Evolutionary conservation across 2,113 vertebrate genomes (phyloP).

Genomic region (Perca fluviatilis): DNA sequence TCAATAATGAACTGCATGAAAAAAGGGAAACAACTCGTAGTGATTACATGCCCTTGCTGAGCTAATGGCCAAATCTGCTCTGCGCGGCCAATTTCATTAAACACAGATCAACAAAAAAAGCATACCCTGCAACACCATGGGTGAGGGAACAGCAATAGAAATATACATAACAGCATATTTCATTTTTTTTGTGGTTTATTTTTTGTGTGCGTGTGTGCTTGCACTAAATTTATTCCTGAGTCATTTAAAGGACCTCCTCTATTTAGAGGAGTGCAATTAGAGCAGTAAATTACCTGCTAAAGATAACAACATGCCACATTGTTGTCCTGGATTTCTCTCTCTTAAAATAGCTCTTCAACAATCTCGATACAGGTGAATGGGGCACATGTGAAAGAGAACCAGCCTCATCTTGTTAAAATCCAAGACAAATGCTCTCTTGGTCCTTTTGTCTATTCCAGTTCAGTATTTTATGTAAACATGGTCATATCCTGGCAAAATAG

Average conservation of each 20-base stretch:
- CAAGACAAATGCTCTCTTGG: neutral
- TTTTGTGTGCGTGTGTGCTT: neutral
- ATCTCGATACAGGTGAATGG: slow-evolving; percentile 1
- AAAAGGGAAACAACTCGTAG: slow-evolving; percentile 75
- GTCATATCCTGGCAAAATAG: neutral
- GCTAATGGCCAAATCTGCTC: slow-evolving; percentile 73
- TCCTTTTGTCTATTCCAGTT: neutral
- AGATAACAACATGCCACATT: slow-evolving; percentile 62
- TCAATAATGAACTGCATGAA: slow-evolving; percentile 73
- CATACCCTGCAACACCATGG: neutral
- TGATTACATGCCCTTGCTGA: slow-evolving; percentile 76
- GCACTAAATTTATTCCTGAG: slow-evolving; percentile 37
- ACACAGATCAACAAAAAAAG: slow-evolving; percentile 74
- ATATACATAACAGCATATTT: too few relatives aligned
- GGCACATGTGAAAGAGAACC: neutral
- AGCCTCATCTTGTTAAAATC: neutral
- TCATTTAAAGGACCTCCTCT: slow-evolving; percentile 48
- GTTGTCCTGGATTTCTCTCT: slow-evolving; percentile 58
- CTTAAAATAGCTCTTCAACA: slow-evolving; percentile 43
- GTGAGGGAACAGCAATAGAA: too few relatives aligned
- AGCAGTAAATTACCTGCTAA: slow-evolving; percentile 64
- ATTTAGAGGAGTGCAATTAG: slow-evolving; percentile 57
- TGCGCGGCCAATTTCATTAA: slow-evolving; percentile 75
- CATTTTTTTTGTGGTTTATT: too few relatives aligned
- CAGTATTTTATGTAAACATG: neutral